phyloP scores from a whole-genome alignment of 2,113 vertebrate genomes.

The Caranx ignobilis region DNA sequence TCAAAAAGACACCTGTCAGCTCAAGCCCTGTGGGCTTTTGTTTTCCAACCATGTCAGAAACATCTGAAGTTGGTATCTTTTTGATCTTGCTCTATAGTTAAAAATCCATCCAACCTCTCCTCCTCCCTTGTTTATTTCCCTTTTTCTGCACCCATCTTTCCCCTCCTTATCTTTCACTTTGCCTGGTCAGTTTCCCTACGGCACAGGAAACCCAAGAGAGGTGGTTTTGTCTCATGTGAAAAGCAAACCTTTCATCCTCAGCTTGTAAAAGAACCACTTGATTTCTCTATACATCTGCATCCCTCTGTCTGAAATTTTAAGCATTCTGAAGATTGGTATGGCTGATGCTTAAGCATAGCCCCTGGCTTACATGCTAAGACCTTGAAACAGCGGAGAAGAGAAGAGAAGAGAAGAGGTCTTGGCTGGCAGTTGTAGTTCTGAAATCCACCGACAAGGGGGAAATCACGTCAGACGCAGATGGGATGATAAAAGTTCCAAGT shows the following conservation, averaged over 20 bases:
- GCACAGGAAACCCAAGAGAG: constrained; percentile 47
- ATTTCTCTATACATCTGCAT: constrained; percentile 43
- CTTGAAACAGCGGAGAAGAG: constrained; percentile 14
- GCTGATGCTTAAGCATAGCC: constrained; percentile 27
- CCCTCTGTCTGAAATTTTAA: constrained; percentile 31
- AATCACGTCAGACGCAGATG: constrained; percentile 20
- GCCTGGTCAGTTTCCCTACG: constrained; percentile 59
- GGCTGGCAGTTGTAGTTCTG: neutral
- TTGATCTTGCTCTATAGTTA: constrained; percentile 63
- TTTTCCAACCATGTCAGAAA: constrained; percentile 39
- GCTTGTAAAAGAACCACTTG: constrained; percentile 30
- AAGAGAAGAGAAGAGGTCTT: constrained; percentile 9
- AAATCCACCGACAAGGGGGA: constrained; percentile 9
- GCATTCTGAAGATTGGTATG: constrained; percentile 28
- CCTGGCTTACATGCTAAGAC: constrained; percentile 43
- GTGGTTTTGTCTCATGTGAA: constrained; percentile 47
- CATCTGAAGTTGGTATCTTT: constrained; percentile 68
- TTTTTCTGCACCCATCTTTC: constrained; percentile 15
- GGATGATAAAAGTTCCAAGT: constrained; percentile 31
- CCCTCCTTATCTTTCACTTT: constrained; percentile 24
- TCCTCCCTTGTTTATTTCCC: constrained; percentile 40
- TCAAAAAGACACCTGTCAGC: constrained; percentile 12
- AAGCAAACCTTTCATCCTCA: constrained; percentile 57
- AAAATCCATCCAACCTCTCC: constrained; percentile 13
- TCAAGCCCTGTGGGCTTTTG: constrained; percentile 5